A percentile compares a stretch with the other conserved stretches of the same genome.
Evolutionary conservation across 2,797 vertebrate species (phyloP).

Genomic region (Etheostoma nigrum): DNA sequence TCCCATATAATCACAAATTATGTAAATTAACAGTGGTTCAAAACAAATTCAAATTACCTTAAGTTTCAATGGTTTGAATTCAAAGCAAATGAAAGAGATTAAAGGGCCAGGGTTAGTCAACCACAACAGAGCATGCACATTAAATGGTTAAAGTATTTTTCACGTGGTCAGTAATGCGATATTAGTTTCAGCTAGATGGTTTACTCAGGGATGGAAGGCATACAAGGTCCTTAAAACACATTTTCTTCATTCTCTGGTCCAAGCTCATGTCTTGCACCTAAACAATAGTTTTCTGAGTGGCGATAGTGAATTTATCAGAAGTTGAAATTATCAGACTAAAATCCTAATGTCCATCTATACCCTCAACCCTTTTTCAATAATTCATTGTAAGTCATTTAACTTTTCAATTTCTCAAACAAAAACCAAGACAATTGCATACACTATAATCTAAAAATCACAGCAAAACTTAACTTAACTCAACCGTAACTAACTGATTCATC

Average conservation of each 20-base stretch:
- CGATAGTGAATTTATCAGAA: slow-evolving; percentile 37
- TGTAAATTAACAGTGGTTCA: slow-evolving; percentile 64
- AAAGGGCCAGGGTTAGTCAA: slow-evolving; percentile 82
- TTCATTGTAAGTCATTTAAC: background rate
- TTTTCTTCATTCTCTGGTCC: slow-evolving; percentile 58
- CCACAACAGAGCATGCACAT: slow-evolving; percentile 84
- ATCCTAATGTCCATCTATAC: slow-evolving; percentile 14
- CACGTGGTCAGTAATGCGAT: slow-evolving; percentile 81
- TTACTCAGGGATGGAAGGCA: slow-evolving; percentile 78
- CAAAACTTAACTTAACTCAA: background rate
- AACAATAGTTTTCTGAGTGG: slow-evolving; percentile 47
- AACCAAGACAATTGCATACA: slow-evolving; percentile 1
- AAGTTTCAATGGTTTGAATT: slow-evolving; percentile 67
- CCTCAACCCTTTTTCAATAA: background rate
- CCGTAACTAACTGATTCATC: background rate
- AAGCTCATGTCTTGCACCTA: slow-evolving; percentile 55
- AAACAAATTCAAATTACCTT: slow-evolving; percentile 53
- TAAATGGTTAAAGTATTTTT: slow-evolving; percentile 82
- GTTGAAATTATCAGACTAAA: slow-evolving; percentile 16
- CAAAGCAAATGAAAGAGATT: slow-evolving; percentile 77
- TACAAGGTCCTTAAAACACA: slow-evolving; percentile 70
- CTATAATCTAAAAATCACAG: slow-evolving; percentile 8
- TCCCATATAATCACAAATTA: slow-evolving; percentile 56
- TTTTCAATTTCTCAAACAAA: slow-evolving; percentile 17
- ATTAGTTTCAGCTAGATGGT: slow-evolving; percentile 85